These are phyloP conservation scores for Psilopsiagon aurifrons DNA, from an alignment of 2,113 vertebrate genomes.

Conservation along the genomic window DNA sequence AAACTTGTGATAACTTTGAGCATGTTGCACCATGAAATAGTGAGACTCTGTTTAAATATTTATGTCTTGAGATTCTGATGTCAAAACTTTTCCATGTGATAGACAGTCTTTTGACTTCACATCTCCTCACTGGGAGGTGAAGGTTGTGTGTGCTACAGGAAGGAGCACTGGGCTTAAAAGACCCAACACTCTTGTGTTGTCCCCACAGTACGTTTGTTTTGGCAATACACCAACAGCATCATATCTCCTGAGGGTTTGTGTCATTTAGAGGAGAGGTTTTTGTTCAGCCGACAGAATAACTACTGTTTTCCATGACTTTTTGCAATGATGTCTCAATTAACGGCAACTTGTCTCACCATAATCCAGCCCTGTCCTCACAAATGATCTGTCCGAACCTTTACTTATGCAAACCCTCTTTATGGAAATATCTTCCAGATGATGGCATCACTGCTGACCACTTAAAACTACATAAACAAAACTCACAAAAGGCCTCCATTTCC, in stretches of 20 bases:
- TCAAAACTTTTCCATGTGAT: background rate
- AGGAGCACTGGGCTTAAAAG: background rate
- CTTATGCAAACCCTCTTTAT: background rate
- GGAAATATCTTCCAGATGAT: background rate
- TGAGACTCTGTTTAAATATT: background rate
- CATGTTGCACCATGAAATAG: background rate
- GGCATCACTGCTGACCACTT: background rate
- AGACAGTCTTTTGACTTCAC: background rate
- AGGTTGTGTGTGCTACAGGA: background rate
- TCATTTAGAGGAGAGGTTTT: background rate
- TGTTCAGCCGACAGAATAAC: background rate
- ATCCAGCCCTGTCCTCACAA: background rate
- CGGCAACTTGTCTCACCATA: background rate
- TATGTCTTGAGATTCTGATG: background rate
- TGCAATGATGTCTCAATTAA: background rate
- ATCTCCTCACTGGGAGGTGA: background rate
- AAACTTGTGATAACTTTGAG: background rate
- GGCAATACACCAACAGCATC: background rate
- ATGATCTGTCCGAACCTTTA: background rate
- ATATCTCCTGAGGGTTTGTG: background rate
- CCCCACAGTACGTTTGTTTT: background rate
- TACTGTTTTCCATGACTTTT: background rate
- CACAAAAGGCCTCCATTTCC: background rate
- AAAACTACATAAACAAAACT: background rate
- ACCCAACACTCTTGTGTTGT: background rate